Base-by-base conservation (phyloP, 2,888 invertebrate species). In the Pocota personata region DNA sequence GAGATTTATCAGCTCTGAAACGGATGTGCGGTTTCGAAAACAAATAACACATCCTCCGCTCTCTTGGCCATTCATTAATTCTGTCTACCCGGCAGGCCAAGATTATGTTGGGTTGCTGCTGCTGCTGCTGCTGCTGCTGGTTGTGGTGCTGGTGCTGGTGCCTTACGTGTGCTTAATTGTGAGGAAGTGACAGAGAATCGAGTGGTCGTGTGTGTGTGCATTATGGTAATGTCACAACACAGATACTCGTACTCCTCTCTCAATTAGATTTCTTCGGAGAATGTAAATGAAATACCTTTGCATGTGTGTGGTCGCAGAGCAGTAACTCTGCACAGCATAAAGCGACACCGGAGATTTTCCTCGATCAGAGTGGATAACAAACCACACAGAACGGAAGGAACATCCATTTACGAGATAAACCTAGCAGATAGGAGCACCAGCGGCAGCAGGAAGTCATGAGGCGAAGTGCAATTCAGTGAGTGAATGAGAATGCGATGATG, bases 11-110 rank as follows among this genome's bases (percentile, higher is more conserved):
- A 86, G 86, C 82, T 66, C 46, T 46, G 52, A 62, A 86, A 82
- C 86, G 86, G 86, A 86, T 86, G 86, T 86, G 86, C 60, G 80
- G 82, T 82, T 77, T 82, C 19, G 58, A 82, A 82, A 86, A 86
- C 82, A 86, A 86, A 86, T 77, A 86, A 76, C 76, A 86, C 76
- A 82, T 82, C 66, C 86, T 80, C 35, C 52, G 48, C 69, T 86
- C 80, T 86, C 46, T 67, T 62, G 76, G 76, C 67, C 86, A 86
- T 82, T 86, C 86, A 86, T 86, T 86, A 86, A 82, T 77, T 76
- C 82, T 72, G 82, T 82, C 66, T 80, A 50, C 73, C 55, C 73
- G 64, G n/a, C n/a, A n/a, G n/a, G 48, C 21, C 35, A 72, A 80
- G 80, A 69, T 86, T 64, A 71, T 66, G 32, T 86, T 52, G 14